These are phyloP conservation scores for Brachyistius frenatus DNA, from an alignment of 2,113 vertebrate species.

Conservation along the genomic window DNA sequence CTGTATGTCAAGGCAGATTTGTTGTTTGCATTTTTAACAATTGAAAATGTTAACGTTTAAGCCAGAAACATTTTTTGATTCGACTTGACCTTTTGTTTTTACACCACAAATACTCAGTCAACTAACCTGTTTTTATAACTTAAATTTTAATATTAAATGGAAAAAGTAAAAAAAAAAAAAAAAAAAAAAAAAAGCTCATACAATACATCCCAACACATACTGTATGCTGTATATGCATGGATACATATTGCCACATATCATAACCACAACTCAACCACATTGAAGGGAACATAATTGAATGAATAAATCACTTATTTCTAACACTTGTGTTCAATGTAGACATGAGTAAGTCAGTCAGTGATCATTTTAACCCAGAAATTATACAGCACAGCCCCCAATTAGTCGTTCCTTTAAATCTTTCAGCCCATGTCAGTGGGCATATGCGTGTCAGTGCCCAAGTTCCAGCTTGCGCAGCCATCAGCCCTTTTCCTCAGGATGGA, in stretches of 20 bases:
- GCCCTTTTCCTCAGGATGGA: constrained; percentile 54
- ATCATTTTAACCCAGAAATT: constrained; percentile 2
- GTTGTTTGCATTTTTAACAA: no score
- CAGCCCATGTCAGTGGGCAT: constrained; percentile 42
- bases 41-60: no score
- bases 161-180: no score
- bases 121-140: no score
- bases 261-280: background rate
- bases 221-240: background rate
- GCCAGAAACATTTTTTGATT: no score
- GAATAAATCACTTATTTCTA: background rate
- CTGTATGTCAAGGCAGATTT: background rate
- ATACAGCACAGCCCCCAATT: constrained; percentile 37
- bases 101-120: no score
- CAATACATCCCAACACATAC: background rate
- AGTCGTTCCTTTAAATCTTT: constrained; percentile 60
- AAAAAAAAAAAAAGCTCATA: no score
- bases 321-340: background rate
- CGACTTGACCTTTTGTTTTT: no score
- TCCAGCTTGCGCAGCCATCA: constrained; percentile 60
- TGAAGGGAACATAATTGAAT: background rate
- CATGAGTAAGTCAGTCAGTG: background rate
- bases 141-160: no score
- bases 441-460: constrained; percentile 47
- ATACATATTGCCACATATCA: background rate